A percentile compares a stretch with the other conserved stretches of the same genome.
phyloP scores from a whole-genome alignment of 92 coral and sea anemone species.

The Actinernus sp. region DNA sequence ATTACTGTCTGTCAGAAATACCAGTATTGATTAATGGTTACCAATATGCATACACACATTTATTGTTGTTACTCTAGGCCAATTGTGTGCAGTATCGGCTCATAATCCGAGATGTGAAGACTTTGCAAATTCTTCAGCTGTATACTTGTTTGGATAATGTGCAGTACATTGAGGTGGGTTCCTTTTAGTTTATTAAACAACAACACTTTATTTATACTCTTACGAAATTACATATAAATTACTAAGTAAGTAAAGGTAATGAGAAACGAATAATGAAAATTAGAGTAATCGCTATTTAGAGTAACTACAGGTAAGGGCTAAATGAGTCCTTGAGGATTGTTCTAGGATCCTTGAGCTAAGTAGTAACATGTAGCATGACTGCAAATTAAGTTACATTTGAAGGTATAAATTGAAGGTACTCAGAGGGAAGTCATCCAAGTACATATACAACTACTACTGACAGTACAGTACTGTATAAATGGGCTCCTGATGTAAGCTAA shows the following conservation, averaged over 20 bases:
- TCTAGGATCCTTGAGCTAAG: no score
- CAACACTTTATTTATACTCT: no score
- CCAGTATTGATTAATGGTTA: not conserved
- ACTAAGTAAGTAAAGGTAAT: not conserved
- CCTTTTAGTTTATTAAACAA: not conserved
- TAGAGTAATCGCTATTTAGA: not conserved
- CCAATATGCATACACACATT: not conserved
- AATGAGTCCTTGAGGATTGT: no score
- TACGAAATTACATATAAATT: not conserved
- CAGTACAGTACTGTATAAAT: no score
- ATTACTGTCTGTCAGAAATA: not conserved
- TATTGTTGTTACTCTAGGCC: no score
- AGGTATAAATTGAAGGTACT: no score
- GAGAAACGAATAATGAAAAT: not conserved
- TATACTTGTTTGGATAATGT: constrained; percentile 91
- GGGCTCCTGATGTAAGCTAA: no score
- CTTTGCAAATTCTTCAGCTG: constrained; percentile 92
- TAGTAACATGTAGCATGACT: no score
- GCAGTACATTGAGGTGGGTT: constrained; percentile 84
- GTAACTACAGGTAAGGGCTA: no score
- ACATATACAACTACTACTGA: no score
- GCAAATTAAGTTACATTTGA: no score
- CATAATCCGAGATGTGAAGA: constrained; percentile 88
- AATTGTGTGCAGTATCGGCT: constrained; percentile 94
- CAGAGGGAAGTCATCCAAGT: no score